Evolutionary conservation across 2,888 invertebrate genomes (phyloP).

Genomic region (Lepidochrysops patricia): DNA sequence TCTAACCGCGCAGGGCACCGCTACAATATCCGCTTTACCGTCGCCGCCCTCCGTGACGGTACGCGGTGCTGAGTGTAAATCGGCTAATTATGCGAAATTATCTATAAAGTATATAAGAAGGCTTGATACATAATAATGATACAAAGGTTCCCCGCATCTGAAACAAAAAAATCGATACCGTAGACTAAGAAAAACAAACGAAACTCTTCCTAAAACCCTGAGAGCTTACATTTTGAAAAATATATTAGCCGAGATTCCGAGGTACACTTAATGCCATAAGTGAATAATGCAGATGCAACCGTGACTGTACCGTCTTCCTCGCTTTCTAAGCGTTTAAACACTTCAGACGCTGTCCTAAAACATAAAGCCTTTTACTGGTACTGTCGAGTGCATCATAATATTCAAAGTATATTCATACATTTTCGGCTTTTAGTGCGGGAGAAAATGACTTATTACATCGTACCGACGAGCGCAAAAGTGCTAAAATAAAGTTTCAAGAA

Average conservation of each 20-base stretch:
- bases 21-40: no score
- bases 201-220: neutral
- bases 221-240: neutral
- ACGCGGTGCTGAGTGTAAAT: no score
- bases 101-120: no score
- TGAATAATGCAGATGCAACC: neutral
- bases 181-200: neutral
- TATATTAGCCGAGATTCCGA: neutral
- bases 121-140: no score
- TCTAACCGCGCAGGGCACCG: no score
- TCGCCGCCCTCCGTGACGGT: no score
- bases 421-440: neutral
- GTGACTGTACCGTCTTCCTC: neutral
- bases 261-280: neutral
- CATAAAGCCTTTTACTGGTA: neutral
- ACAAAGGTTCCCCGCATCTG: neutral
- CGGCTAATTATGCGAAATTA: no score
- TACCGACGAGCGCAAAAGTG: neutral
- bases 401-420: neutral
- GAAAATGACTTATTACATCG: neutral
- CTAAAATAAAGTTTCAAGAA: neutral
- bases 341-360: conserved; percentile 2
- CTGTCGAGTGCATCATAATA: neutral
- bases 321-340: neutral
- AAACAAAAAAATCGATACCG: neutral